These are phyloP conservation scores for Caenorhabditis sp. DNA, from an alignment of 2,888 invertebrate species.

Conservation along the genomic window DNA sequence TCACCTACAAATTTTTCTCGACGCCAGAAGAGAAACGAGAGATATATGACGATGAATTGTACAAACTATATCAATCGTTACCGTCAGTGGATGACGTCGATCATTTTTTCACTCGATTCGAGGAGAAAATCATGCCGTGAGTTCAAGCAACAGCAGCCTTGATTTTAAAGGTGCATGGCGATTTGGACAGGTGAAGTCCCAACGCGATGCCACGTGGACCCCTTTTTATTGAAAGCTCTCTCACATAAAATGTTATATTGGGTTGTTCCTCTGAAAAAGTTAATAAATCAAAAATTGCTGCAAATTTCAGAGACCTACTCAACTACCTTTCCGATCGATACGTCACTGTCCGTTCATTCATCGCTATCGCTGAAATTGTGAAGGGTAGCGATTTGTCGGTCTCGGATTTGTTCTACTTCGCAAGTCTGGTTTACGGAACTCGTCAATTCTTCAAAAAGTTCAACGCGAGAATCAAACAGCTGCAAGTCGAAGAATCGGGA, in stretches of 20 bases:
- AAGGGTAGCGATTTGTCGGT: neutral
- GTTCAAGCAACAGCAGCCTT: neutral
- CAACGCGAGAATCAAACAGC: constrained; percentile 8
- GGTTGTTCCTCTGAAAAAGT: too few species aligned
- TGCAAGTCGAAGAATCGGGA: constrained; percentile 26
- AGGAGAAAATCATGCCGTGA: constrained; percentile 23
- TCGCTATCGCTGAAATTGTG: constrained; percentile 28
- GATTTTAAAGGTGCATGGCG: neutral
- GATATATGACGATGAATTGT: neutral
- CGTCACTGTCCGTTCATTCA: constrained; percentile 20
- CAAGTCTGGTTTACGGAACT: constrained; percentile 31
- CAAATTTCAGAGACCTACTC: constrained; percentile 16
- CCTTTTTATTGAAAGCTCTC: neutral
- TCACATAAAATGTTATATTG: too few species aligned
- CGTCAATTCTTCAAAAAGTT: constrained; percentile 17
- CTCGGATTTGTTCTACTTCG: constrained; percentile 34
- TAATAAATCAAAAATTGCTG: neutral
- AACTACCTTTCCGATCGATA: constrained; percentile 3
- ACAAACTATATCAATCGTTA: constrained; percentile 3
- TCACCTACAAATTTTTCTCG: constrained; percentile 18
- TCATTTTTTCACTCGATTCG: constrained; percentile 28
- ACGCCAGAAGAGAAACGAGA: neutral
- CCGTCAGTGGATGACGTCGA: constrained; percentile 9
- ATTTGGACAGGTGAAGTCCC: too few species aligned
- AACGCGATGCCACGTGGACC: too few species aligned